These are phyloP conservation scores for Hephaestus fuliginosus DNA, from an alignment of 2,797 vertebrate genomes.

Conservation along the genomic window DNA sequence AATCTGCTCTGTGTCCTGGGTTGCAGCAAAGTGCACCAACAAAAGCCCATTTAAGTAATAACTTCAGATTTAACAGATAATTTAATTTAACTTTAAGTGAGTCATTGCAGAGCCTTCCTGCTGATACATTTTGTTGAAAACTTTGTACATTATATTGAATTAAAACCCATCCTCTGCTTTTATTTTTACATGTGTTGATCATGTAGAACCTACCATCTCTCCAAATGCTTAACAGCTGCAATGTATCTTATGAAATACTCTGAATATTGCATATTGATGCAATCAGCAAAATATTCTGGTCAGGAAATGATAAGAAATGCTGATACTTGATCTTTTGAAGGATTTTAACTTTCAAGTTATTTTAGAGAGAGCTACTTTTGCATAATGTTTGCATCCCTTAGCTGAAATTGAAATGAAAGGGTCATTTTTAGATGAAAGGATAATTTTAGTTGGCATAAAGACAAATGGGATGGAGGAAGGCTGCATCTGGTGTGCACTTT, in stretches of 20 bases:
- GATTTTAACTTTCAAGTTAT: slow-evolving; percentile 39
- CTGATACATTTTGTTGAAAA: neutral
- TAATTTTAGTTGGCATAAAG: slow-evolving; percentile 55
- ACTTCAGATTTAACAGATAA: neutral
- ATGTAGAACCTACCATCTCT: slow-evolving; percentile 1
- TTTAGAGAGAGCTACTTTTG: slow-evolving; percentile 30
- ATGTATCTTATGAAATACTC: slow-evolving; percentile 43
- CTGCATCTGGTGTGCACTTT: slow-evolving; percentile 49
- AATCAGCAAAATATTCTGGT: slow-evolving; percentile 53
- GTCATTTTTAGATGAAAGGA: slow-evolving; percentile 36
- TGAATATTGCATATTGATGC: slow-evolving; percentile 28
- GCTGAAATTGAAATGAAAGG: slow-evolving; percentile 42
- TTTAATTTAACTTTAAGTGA: neutral
- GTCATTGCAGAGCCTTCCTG: neutral
- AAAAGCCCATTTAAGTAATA: slow-evolving; percentile 4
- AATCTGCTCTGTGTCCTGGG: neutral
- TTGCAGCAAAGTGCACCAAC: neutral
- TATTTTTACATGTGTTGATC: neutral
- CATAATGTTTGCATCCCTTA: slow-evolving; percentile 26
- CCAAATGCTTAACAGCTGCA: neutral
- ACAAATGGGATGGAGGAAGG: slow-evolving; percentile 47
- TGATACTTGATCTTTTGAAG: slow-evolving; percentile 43
- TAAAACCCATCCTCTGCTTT: neutral
- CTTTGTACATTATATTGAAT: slow-evolving; percentile 9
- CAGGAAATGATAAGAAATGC: slow-evolving; percentile 36